Evolutionary conservation across 2,888 invertebrate genomes (phyloP).

Genomic region (Drosophila cognata): DNA sequence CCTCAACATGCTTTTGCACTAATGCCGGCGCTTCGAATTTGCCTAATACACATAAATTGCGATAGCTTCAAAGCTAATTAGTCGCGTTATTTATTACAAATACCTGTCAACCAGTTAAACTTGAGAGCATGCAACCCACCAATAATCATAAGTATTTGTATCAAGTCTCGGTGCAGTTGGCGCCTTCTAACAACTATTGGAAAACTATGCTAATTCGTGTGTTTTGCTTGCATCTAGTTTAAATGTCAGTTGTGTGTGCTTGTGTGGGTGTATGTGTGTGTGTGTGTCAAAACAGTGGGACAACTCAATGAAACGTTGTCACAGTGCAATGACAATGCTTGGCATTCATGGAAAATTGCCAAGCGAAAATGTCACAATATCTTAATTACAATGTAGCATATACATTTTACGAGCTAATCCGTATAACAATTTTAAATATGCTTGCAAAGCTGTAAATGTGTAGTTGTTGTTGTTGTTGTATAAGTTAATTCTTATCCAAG

Average conservation of each 20-base stretch:
- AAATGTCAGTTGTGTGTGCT: constrained; percentile 54
- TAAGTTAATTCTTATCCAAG: not conserved
- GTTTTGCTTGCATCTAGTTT: constrained; percentile 49
- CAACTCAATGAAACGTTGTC: constrained; percentile 9
- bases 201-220: constrained; percentile 69
- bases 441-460: not conserved
- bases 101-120: constrained; percentile 62
- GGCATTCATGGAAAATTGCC: not conserved
- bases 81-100: constrained; percentile 73
- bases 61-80: constrained; percentile 67
- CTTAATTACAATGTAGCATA: not conserved
- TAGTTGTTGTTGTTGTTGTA: not conserved
- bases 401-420: not conserved
- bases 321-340: not conserved
- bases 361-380: not conserved
- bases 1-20: constrained; percentile 32
- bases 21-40: constrained; percentile 38
- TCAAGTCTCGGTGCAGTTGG: constrained; percentile 60
- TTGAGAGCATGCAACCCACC: constrained; percentile 9
- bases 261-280: no score
- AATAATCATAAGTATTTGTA: constrained; percentile 16
- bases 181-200: constrained; percentile 54
- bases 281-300: constrained; percentile 44
- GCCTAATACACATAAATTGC: constrained; percentile 69
- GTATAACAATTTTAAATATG: not conserved